Base-by-base conservation (phyloP, 2,113 vertebrate species). In the Cyprinus carpio region DNA sequence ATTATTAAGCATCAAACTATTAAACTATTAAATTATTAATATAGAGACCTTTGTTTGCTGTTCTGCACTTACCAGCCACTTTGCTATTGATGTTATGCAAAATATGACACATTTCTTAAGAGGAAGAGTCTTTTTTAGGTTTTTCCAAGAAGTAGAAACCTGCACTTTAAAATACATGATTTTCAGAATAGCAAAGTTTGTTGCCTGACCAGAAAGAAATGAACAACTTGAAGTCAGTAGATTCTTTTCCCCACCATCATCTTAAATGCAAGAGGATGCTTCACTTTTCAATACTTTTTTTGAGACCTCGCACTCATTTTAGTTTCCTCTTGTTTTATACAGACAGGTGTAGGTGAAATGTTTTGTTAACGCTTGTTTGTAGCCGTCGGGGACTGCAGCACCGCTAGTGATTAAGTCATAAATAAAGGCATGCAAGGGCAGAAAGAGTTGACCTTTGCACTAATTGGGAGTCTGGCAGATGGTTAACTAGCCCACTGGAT, bases 381-480 rank as follows among this genome's bases (percentile, higher is more conserved):
- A 84, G 85, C 89, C 84, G 54, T 64, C 86, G 82, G 87, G 90
- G 90, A 88, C 80, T 83, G 64, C 29, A 87, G 89, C 89, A 87
- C 64, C 90, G 87, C 88, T 87, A 82, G 84, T 90, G 90, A 92
- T 92, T 88, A 93, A 91, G 92, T 89, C 85, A 84, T 85, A 72
- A 88, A 87, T 92, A 83, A 90, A 92, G 90, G 91, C 90, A 90
- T 92, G 88, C 78, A 82, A 88, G 92, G 92, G 82, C 92, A 91
- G 69, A 71, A 83, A 90, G 91, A 92, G 91, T 93, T 92, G 93
- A 88, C 90, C 90, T 88, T 86, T 87, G 85, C 90, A 91, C 94
- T 94, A 95, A 95, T 94, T 95, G 93, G 92, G 86, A 90, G 93
- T 92, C 91, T 90, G 84, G 92, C 2, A 87, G 93, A 93, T 90